Conservation (phyloP, 2,113 vertebrate species). For the Diadophis punctatus region DNA sequence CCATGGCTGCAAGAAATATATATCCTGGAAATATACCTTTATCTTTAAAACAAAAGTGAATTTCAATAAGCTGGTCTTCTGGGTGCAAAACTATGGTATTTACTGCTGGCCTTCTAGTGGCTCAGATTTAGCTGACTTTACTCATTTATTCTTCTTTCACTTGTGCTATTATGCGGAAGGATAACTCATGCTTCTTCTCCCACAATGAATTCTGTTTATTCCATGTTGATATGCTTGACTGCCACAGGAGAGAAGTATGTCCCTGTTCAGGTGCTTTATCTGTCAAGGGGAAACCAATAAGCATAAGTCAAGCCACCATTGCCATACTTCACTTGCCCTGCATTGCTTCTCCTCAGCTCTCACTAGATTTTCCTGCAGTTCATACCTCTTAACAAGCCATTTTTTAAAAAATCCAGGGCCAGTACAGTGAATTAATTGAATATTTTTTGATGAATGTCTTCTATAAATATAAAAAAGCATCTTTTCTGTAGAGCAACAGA, state of each 20-base stretch:
- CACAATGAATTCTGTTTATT: not conserved
- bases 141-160: not conserved
- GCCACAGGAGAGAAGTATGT: not conserved
- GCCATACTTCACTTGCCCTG: not conserved
- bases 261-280: not conserved
- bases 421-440: not conserved
- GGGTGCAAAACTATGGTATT: not conserved
- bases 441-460: not conserved
- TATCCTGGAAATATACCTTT: not conserved
- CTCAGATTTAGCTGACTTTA: not conserved
- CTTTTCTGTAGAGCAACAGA: not conserved
- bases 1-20: not conserved
- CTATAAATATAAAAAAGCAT: not conserved
- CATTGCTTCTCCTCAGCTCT: not conserved
- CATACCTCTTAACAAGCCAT: not conserved
- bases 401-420: not conserved
- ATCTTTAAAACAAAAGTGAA: not conserved
- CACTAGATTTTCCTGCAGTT: not conserved
- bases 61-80: not conserved
- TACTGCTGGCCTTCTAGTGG: not conserved
- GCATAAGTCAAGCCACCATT: not conserved
- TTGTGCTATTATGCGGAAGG: not conserved
- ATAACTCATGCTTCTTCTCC: not conserved
- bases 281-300: not conserved
- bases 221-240: not conserved